phyloP scores from a whole-genome alignment of 2,797 vertebrate genomes.

The Gambusia yucatana region DNA sequence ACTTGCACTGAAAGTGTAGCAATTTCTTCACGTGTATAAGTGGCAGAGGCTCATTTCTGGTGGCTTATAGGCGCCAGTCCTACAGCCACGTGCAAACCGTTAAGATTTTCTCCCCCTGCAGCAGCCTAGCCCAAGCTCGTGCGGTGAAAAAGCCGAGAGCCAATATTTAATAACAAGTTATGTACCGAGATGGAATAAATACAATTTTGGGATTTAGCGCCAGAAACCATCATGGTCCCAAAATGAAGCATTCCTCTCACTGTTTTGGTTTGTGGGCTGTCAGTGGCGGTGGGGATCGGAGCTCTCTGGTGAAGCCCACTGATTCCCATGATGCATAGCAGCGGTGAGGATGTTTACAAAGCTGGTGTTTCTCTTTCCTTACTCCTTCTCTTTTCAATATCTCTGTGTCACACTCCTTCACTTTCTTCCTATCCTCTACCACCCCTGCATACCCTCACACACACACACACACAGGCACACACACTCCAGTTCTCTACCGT shows the following conservation, averaged over 20 bases:
- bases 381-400: conserved; percentile 20
- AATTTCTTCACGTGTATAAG: background rate
- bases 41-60: conserved; percentile 9
- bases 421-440: background rate
- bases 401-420: conserved; percentile 30
- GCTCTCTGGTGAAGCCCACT: conserved; percentile 53
- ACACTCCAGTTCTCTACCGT: background rate
- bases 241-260: conserved; percentile 38
- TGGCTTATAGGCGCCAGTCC: conserved; percentile 27
- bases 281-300: conserved; percentile 54
- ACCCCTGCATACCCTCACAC: background rate
- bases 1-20: background rate
- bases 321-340: conserved; percentile 47
- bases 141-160: conserved; percentile 45
- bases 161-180: conserved; percentile 62
- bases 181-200: conserved; percentile 58
- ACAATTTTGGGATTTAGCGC: conserved; percentile 47
- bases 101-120: conserved; percentile 31
- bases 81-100: conserved; percentile 40
- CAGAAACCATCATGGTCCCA: conserved; percentile 53
- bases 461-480: background rate
- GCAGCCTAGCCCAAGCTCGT: conserved; percentile 34
- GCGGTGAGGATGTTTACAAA: conserved; percentile 48
- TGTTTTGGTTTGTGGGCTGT: conserved; percentile 63
- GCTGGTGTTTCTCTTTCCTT: conserved; percentile 34